A percentile compares a stretch with the other conserved stretches of the same genome.
phyloP scores from a whole-genome alignment of 2,797 vertebrate species.

The Coreius guichenoti region DNA sequence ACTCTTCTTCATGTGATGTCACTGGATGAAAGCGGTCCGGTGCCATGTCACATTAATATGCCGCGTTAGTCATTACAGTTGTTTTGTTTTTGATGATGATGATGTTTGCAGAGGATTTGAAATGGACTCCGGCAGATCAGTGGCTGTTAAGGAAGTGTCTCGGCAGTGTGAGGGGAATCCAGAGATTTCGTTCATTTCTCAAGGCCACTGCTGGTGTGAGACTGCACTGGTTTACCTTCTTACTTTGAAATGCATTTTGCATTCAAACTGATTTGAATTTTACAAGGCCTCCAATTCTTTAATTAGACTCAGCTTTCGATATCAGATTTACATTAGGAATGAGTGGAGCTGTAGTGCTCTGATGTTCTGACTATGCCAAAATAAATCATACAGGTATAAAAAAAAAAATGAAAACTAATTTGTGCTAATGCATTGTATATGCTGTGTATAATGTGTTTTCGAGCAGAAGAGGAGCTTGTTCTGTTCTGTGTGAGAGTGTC shows the following conservation, averaged over 20 bases:
- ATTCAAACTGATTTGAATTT: too few species aligned
- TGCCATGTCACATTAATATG: not conserved
- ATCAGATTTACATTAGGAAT: not conserved
- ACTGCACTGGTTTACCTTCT: not conserved
- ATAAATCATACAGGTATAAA: not conserved
- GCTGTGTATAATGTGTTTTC: constrained; percentile 3
- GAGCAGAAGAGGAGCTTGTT: constrained; percentile 76
- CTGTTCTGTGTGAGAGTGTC: constrained; percentile 78
- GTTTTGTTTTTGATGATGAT: not conserved
- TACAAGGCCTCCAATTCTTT: not conserved
- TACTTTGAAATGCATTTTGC: not conserved
- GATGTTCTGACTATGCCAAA: not conserved
- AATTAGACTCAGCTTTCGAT: not conserved
- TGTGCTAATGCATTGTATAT: not conserved
- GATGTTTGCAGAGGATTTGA: constrained; percentile 20
- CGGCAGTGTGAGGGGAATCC: constrained; percentile 74
- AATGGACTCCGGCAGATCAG: constrained; percentile 69
- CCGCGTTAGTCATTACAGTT: not conserved
- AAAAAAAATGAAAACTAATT: not conserved
- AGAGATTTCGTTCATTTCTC: constrained; percentile 72
- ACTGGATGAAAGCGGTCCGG: not conserved
- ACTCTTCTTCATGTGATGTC: not conserved
- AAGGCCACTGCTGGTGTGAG: constrained; percentile 55
- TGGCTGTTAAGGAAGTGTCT: constrained; percentile 80
- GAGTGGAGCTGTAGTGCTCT: not conserved